Conservation (phyloP, 2,888 invertebrate genomes). For the Drosophila flavopinicola region DNA sequence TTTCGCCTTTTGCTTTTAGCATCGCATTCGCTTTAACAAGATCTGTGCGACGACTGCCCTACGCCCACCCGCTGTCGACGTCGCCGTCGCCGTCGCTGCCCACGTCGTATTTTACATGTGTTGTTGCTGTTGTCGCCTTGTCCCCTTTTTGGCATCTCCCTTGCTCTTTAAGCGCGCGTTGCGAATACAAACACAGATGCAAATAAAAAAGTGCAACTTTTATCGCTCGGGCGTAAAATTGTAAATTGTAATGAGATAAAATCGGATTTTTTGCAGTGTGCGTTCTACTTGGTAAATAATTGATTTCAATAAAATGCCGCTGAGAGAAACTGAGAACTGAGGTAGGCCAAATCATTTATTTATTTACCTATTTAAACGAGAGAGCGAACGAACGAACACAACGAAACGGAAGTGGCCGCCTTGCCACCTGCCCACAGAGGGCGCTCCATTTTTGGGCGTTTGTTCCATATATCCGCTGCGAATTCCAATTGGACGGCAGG, state of each 20-base stretch:
- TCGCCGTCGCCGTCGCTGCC: constrained; percentile 19
- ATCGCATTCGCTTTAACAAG: constrained; percentile 62
- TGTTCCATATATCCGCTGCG: constrained; percentile 64
- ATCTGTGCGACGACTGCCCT: constrained; percentile 59
- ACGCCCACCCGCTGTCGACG: constrained; percentile 52
- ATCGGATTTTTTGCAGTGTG: constrained; percentile 22
- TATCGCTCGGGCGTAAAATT: constrained; percentile 22
- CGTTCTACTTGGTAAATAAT: constrained; percentile 30
- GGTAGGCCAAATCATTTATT: constrained; percentile 38
- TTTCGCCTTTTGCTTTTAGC: constrained; percentile 54
- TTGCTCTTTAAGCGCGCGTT: constrained; percentile 6
- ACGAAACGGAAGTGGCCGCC: constrained; percentile 52
- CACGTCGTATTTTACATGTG: constrained; percentile 62
- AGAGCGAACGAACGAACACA: constrained; percentile 1
- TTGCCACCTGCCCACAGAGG: constrained; percentile 61
- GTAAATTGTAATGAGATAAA: constrained; percentile 40
- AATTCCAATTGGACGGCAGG: constrained; percentile 49
- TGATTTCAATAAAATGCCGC: constrained; percentile 38
- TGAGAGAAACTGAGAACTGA: constrained; percentile 21
- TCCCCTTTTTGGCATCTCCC: constrained; percentile 44
- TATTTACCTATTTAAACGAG: constrained; percentile 11
- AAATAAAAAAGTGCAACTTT: constrained; percentile 46
- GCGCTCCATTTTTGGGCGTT: constrained; percentile 58
- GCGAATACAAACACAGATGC: constrained; percentile 22
- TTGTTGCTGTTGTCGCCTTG: constrained; percentile 44